Percentiles rank a stretch among this genome's conserved stretches.
phyloP scores from a whole-genome alignment of 23 tunicate genomes.

The Oikopleura albicans region DNA sequence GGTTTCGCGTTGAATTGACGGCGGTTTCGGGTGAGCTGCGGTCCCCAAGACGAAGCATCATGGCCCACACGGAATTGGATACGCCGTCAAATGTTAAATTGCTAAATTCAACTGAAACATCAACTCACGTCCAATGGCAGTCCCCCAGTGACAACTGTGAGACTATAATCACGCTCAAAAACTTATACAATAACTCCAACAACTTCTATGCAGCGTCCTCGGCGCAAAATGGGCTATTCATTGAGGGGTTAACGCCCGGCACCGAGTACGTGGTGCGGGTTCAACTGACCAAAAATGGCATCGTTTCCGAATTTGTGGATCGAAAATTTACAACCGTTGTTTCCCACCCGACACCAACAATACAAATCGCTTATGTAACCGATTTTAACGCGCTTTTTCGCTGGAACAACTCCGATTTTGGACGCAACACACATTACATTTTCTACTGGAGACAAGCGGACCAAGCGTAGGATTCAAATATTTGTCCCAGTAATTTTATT shows the following conservation, averaged over 20 bases:
- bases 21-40: background rate
- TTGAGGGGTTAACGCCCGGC: background rate
- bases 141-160: background rate
- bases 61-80: background rate
- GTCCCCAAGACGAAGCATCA: background rate
- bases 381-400: too few species aligned
- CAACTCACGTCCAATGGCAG: background rate
- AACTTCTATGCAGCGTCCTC: too few species aligned
- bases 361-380: background rate
- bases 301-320: background rate
- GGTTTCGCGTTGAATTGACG: background rate
- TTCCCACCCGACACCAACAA: background rate
- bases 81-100: background rate
- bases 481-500: too few species aligned
- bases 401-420: too few species aligned
- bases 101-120: background rate
- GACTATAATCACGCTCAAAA: background rate
- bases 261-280: background rate
- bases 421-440: too few species aligned
- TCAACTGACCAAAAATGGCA: background rate
- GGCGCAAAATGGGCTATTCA: background rate
- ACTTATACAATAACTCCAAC: too few species aligned
- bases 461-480: too few species aligned
- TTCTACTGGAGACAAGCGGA: too few species aligned
- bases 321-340: background rate